Conservation (phyloP, 2,113 vertebrate genomes). For the Chloroceryle aenea region DNA sequence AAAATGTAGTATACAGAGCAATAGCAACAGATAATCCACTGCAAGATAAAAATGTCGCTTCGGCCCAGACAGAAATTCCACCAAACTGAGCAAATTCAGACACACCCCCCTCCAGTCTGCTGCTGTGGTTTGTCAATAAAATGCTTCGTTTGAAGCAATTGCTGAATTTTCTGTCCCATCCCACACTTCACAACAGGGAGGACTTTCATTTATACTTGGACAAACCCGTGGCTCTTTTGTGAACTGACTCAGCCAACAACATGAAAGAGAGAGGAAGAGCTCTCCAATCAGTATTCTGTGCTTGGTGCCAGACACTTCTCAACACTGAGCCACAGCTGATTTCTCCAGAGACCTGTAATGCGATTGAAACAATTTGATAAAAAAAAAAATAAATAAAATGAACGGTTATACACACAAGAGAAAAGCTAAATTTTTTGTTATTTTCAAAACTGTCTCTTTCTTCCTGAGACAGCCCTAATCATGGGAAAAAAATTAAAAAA, state of each 20-base stretch:
- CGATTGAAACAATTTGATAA: neutral
- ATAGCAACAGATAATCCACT: neutral
- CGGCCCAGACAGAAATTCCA: neutral
- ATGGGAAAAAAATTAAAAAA: too few species aligned
- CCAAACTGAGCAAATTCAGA: neutral
- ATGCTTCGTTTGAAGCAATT: neutral
- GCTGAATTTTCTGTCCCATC: neutral
- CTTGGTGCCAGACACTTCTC: neutral
- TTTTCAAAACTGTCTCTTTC: neutral
- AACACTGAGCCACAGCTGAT: neutral
- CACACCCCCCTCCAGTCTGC: neutral
- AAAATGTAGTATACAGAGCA: neutral
- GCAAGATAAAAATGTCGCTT: neutral
- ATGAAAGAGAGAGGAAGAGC: neutral
- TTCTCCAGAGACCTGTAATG: neutral
- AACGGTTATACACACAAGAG: neutral
- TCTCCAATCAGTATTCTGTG: neutral
- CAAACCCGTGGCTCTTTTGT: neutral
- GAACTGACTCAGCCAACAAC: neutral
- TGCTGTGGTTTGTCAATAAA: neutral
- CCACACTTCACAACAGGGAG: neutral
- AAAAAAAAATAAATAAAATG: too few species aligned
- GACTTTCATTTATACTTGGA: neutral
- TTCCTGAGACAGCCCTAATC: neutral
- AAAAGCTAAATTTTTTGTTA: neutral